Percentiles rank a stretch among this genome's conserved stretches.
These are phyloP conservation scores for Plebejus melissa DNA, from an alignment of 2,888 invertebrate genomes.

Conservation along the genomic window DNA sequence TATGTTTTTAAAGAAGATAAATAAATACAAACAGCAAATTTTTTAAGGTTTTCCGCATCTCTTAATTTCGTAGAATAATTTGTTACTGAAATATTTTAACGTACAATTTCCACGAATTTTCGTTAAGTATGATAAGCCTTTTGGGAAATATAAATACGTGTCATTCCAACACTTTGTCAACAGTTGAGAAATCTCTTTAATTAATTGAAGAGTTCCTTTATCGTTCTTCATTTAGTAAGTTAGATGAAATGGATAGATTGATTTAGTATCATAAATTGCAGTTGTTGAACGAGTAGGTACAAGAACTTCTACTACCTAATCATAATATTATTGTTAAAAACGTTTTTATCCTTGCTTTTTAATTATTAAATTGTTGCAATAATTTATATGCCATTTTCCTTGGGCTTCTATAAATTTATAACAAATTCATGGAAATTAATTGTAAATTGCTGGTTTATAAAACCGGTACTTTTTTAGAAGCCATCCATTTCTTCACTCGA, in stretches of 20 bases:
- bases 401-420: no score
- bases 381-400: no score
- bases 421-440: no score
- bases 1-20: not conserved
- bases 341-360: no score
- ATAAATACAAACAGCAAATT: not conserved
- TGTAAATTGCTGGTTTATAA: no score
- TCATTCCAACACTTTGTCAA: not conserved
- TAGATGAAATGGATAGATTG: not conserved
- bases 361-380: no score
- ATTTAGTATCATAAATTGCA: not conserved
- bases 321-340: no score
- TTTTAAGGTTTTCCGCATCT: not conserved
- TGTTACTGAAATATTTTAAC: not conserved
- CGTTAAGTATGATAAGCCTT: not conserved
- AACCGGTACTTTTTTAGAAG: no score
- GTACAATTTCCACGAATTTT: not conserved
- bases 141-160: not conserved
- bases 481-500: no score
- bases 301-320: no score
- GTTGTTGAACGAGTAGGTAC: no score
- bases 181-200: not conserved
- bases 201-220: not conserved
- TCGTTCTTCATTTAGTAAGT: slow-evolving; percentile 21
- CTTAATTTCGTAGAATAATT: not conserved